Base-by-base conservation (phyloP, 2,797 vertebrate species). In the Danio tinwini region DNA sequence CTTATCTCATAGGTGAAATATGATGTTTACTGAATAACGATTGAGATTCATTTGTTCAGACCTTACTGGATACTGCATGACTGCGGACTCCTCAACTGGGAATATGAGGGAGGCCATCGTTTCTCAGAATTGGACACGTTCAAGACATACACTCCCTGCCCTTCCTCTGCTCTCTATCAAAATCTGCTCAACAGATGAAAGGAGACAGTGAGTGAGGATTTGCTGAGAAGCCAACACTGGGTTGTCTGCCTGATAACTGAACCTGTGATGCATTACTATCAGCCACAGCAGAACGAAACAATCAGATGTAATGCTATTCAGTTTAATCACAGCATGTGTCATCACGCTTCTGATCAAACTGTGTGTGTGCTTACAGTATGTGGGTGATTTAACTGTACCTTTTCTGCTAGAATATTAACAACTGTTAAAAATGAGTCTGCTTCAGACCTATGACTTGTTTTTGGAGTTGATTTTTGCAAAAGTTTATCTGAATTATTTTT, bases 161-260 rank as follows among this genome's bases (percentile, higher is more conserved):
- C 11, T 74, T 19, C 58, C 29, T 74, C 47, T 10, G 6, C 44
- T 29, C 56, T 74, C 0, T 49, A 59, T 61, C 58, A 29, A 29
- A 40, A 8, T 76, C 50, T 45, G 49, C 62, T 56, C 50, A 68
- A 50, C 75, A 77, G 75, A 77, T 47, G 63, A 77, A 77, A 55
- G 40, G 7, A 77, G 16, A 47, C 6, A 6, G n/a, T 40, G 56
- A 74, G 44, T 10, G 62, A 44, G 9, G 49, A 45, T 64, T 63
- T 63, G 47, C 7, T 40, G 29, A 55, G 55, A 55, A 42, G 37
- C n/a, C 5, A 5, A 55, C 11, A 6, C 53, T 72, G 40, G 39
- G 21, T 16, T 19, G 63, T 65, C 42, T 65, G 63, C 17, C 29
- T 53, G 40, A 56, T 73, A 56, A 72, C 11, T 45, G 37, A 72